Evolutionary conservation across 1,140 invertebrate species (phyloP).

Genomic region (Cheumatopsyche charites): DNA sequence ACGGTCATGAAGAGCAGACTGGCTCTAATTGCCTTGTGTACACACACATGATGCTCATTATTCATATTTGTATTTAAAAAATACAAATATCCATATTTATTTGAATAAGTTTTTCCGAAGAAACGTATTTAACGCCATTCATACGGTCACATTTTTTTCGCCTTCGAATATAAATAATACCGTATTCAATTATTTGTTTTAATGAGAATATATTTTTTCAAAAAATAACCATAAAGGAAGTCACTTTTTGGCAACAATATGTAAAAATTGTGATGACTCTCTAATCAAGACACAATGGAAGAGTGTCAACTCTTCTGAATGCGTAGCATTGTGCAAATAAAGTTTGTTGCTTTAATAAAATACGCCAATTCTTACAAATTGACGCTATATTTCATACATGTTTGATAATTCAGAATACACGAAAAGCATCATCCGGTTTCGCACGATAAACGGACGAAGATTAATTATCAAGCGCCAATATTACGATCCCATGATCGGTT

Average conservation of each 20-base stretch:
- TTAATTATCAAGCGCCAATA: conserved; percentile 10
- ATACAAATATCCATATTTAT: conserved; percentile 3
- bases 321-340: no score
- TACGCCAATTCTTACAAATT: conserved; percentile 22
- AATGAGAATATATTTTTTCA: no score
- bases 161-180: no score
- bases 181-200: no score
- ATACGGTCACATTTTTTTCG: neutral
- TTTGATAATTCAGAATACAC: conserved; percentile 17
- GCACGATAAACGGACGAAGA: conserved; percentile 8
- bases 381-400: conserved; percentile 17
- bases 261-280: no score
- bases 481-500: conserved; percentile 5
- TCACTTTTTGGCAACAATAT: no score
- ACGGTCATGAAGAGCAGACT: neutral
- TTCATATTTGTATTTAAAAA: conserved; percentile 10
- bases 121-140: neutral
- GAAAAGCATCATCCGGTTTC: neutral
- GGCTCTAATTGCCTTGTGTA: conserved; percentile 15
- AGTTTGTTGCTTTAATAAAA: neutral
- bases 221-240: no score
- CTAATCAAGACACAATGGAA: no score
- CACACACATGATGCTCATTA: conserved; percentile 6
- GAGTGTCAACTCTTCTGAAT: no score
- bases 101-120: neutral